Conservation (phyloP, 35 echinoderm and acorn worm species). For the Strongylocentrotus purpuratus region DNA sequence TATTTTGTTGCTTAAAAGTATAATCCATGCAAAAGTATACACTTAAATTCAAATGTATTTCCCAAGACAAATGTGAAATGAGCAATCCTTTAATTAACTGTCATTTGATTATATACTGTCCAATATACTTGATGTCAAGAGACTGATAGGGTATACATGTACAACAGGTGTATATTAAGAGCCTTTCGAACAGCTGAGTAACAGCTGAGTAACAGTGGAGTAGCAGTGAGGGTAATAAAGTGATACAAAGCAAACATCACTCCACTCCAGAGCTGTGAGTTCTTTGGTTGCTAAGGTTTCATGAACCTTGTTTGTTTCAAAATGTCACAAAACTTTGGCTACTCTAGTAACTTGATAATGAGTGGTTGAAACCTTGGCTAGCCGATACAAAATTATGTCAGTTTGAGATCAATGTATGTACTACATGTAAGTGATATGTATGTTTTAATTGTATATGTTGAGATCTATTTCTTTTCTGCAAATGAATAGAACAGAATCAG, state of each 20-base stretch:
- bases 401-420: background rate
- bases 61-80: too few relatives aligned
- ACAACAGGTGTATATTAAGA: conserved; percentile 6
- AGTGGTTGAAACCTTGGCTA: background rate
- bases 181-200: background rate
- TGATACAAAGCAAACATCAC: background rate
- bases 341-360: background rate
- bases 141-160: background rate
- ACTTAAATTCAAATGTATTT: too few relatives aligned
- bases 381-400: background rate
- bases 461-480: too few relatives aligned
- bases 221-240: background rate
- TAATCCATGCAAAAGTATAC: too few relatives aligned
- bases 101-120: too few relatives aligned
- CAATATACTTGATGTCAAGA: too few relatives aligned
- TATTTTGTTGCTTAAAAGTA: too few relatives aligned
- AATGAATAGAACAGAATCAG: too few relatives aligned
- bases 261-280: background rate
- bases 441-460: too few relatives aligned
- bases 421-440: too few relatives aligned
- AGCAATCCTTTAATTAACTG: too few relatives aligned
- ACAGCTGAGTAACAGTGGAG: too few relatives aligned
- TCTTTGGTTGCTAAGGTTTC: background rate
- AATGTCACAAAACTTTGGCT: background rate
- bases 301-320: background rate